Base-by-base conservation (phyloP, 2,113 vertebrate species). In the Jaculus jaculus region DNA sequence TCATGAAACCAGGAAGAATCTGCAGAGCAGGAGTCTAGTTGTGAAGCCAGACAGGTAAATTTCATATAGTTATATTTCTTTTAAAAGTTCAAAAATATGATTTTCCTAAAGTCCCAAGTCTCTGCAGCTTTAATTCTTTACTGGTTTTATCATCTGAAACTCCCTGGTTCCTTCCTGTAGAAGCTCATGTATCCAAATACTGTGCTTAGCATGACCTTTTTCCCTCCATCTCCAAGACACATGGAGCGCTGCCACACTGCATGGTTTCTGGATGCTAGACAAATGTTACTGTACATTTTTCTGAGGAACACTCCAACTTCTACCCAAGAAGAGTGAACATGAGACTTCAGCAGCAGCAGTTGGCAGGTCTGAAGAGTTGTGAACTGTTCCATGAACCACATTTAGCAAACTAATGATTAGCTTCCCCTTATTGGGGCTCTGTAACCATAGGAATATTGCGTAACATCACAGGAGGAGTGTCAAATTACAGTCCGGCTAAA, bases 321-420 rank as follows among this genome's bases (percentile, higher is more conserved):
- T 61, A 90, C 85, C 63, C 95, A 94, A 94, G 83, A 92, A 93
- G 78, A 80, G 72, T 28, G 78, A 90, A 81, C 88, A 84, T 42
- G 77, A 94, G 71, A 75, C 51, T 72, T 87, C 87, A 92, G 63
- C 93, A 94, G 94, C 84, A 93, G 96, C 86, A 94, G 80, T 74
- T 90, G 96, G 89, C 84, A 96, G 91, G 77, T 92, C 91, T 93
- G 79, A 83, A 83, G 84, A 96, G 93, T 42, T 68, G 69, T 84
- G 92, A 93, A 89, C 91, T 94, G 60, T 92, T 97, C 95, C 84
- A 66, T 69, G 85, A 96, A 97, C 93, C 96, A 93, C 96, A 97
- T 97, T 97, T 96, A 97, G 97, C 90, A 96, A 96, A 90, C 95
- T 94, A 96, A 96, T 95, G 89, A 97, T 97, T 97, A 97, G 96